These are phyloP conservation scores for Lobophora halterata DNA, from an alignment of 2,888 invertebrate species.

Conservation along the genomic window DNA sequence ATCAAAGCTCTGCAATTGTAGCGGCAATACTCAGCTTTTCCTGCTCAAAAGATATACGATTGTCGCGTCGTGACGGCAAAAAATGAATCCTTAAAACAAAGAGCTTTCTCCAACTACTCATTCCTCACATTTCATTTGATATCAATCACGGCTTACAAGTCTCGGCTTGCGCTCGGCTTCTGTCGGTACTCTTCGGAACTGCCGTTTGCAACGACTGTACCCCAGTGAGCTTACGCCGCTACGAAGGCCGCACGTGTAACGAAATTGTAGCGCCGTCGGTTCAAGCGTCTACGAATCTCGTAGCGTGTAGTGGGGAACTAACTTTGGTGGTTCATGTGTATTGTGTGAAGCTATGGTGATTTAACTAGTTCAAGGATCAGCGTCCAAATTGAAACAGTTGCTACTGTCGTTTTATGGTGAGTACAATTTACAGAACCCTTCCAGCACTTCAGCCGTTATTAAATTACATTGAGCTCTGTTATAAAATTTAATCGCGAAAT, in stretches of 20 bases:
- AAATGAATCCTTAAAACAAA: constrained; percentile 74
- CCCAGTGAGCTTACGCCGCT: constrained; percentile 65
- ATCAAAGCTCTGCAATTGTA: constrained; percentile 29
- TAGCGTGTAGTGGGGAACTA: constrained; percentile 44
- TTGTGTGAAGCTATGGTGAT: constrained; percentile 51
- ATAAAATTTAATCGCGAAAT: constrained; percentile 17
- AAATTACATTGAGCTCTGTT: constrained; percentile 24
- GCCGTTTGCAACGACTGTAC: constrained; percentile 54
- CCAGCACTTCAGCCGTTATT: constrained; percentile 20
- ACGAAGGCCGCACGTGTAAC: constrained; percentile 61
- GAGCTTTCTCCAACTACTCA: constrained; percentile 70
- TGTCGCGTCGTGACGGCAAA: constrained; percentile 39
- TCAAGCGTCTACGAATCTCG: constrained; percentile 45
- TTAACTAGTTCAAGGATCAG: constrained; percentile 45
- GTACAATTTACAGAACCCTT: constrained; percentile 32
- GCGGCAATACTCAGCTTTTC: constrained; percentile 28
- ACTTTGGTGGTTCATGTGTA: constrained; percentile 43
- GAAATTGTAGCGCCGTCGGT: constrained; percentile 53
- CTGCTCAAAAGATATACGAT: constrained; percentile 36
- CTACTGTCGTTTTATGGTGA: constrained; percentile 60
- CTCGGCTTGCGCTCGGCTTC: constrained; percentile 58
- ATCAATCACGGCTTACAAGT: constrained; percentile 76
- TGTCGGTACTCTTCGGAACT: constrained; percentile 58
- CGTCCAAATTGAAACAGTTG: constrained; percentile 35
- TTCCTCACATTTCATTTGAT: constrained; percentile 79